Percentiles rank a stretch among this genome's conserved stretches.
These are phyloP conservation scores for Drosophila rubida DNA, from an alignment of 2,888 invertebrate species.

Conservation along the genomic window DNA sequence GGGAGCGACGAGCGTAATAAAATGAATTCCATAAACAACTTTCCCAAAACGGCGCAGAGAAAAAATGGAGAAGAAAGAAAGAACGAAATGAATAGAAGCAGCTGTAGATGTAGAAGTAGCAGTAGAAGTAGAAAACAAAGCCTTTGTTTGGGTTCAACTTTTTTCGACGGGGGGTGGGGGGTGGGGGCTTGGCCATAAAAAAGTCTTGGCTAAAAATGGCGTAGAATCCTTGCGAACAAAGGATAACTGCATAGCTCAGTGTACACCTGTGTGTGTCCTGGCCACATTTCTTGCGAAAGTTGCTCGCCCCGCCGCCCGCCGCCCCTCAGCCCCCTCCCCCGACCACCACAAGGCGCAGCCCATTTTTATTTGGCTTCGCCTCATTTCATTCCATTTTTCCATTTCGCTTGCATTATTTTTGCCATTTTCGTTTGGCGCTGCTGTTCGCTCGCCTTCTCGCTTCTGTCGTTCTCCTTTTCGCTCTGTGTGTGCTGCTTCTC, in stretches of 20 bases:
- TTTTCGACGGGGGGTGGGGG: constrained; percentile 18
- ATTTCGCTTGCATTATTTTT: constrained; percentile 68
- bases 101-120: too few species aligned
- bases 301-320: constrained; percentile 34
- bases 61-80: constrained; percentile 23
- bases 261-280: constrained; percentile 33
- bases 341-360: constrained; percentile 18
- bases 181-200: constrained; percentile 49
- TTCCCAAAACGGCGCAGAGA: constrained; percentile 58
- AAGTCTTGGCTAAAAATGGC: constrained; percentile 60
- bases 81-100: constrained; percentile 13
- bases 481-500: background rate
- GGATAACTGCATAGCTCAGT: constrained; percentile 64
- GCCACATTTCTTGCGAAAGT: constrained; percentile 55
- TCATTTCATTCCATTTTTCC: constrained; percentile 63
- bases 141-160: constrained; percentile 48
- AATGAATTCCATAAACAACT: constrained; percentile 80
- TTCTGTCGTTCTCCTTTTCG: background rate
- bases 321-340: background rate
- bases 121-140: constrained; percentile 31
- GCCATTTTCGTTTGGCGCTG: constrained; percentile 63
- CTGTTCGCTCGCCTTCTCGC: constrained; percentile 35
- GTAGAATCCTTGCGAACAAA: constrained; percentile 69
- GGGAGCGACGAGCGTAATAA: constrained; percentile 57
- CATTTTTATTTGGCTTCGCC: constrained; percentile 67